Base-by-base conservation (phyloP, 1,140 invertebrate species). In the Gryon sp. region DNA sequence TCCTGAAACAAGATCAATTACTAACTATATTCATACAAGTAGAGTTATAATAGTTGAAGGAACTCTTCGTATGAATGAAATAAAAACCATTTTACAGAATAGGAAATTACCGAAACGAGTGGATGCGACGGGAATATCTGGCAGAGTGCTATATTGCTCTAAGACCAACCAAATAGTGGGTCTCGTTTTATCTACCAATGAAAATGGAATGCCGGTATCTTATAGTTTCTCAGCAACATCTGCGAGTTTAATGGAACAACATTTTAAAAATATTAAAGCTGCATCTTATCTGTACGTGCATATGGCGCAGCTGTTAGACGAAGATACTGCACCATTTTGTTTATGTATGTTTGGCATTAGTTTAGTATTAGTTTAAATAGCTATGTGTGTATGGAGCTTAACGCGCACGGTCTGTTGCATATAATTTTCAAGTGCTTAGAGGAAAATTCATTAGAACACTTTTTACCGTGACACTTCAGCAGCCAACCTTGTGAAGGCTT, bases 131-230 rank as follows among this genome's bases (percentile, higher is more conserved):
- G 65, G 43, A 70, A 78, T 50, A 62, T 62, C 2, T 74, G 55
- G 50, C 1, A 9, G 19, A 50, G 24, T 80, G 11, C 66, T 79
- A 46, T 80, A 80, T 36, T 72, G 79, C 43, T 6, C 24, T n/a
- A 19, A 46, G 0, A 48, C 36, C 0, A 79, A 80, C 53, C 55
- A 76, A 66, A n/a, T 81, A 8, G 55, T 81, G 9, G 75, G 75
- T 15, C 62, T 80, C 20, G 74, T 81, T 8, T 60, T 79, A 24
- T 62, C 77, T 15, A 43, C 78, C 0, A 22, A 74, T 62, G 24
- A 41, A 2, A 45, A 77, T 14, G 34, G 62, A 4, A 46, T 73
- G 36, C 68, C 76, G 0, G 16, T 41, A 4, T 18, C 34, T 6
- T 30, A 38, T 22, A 41, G 36, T 40, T 80, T 46, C 50, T 4